phyloP scores from a whole-genome alignment of 2,888 invertebrate genomes.

The Metopia argyrocephala region DNA sequence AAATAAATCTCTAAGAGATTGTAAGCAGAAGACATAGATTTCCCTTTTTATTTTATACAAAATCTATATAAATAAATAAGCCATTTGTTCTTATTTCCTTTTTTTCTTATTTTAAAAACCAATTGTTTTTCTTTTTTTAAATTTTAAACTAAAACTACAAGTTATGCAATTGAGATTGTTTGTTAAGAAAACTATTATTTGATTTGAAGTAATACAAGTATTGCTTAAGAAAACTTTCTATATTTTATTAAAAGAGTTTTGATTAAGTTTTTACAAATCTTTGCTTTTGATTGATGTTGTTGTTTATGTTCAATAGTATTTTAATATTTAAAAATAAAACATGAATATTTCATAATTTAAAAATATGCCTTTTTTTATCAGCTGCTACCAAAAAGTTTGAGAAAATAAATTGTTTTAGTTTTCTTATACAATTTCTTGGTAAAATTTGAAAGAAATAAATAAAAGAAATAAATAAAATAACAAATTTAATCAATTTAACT shows the following conservation, averaged over 20 bases:
- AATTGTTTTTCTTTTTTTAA: background rate
- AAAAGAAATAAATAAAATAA: no score
- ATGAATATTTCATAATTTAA: background rate
- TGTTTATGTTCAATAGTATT: background rate
- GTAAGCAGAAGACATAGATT: background rate
- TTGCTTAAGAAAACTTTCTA: slow-evolving; percentile 1
- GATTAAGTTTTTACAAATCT: background rate
- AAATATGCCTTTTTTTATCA: background rate
- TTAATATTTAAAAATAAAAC: background rate
- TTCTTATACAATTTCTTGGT: no score
- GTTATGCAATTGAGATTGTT: background rate
- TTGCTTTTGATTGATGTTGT: background rate
- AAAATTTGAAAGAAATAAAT: no score
- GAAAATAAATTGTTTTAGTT: no score
- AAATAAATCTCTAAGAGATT: background rate
- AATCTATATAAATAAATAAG: background rate
- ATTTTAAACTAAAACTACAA: background rate
- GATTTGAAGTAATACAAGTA: background rate
- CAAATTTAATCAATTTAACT: no score
- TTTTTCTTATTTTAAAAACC: background rate
- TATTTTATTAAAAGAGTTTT: background rate
- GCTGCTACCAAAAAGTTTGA: no score
- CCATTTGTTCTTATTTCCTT: background rate
- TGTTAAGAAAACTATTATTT: background rate
- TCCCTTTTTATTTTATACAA: background rate